Base-by-base conservation (phyloP, 1,140 invertebrate genomes). In the Drosophila orena region DNA sequence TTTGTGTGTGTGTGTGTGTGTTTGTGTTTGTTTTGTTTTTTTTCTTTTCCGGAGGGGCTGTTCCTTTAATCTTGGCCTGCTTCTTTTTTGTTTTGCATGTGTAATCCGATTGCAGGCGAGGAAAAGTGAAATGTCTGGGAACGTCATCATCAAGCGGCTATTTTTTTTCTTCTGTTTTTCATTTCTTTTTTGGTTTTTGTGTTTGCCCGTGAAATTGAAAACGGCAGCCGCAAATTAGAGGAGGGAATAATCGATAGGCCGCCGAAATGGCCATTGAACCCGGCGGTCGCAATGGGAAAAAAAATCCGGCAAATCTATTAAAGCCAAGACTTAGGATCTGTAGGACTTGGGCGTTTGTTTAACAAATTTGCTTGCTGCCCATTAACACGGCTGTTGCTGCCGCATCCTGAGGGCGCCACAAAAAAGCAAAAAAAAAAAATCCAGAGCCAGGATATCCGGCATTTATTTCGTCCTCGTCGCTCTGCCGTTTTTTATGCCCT, bases 151-250 rank as follows among this genome's bases (percentile, higher is more conserved):
- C 68, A 64, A 40, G 24, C 34, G 24, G 24, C n/a, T n/a, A n/a
- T n/a, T n/a, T n/a, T n/a, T 49, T 46, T 24, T 24, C 0, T 3
- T 2, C 1, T 38, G 11, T 27, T 38, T 38, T 24, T 4, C 12
- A 11, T 12, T 20, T 24, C 35, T 40, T 43, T 24, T 43, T 40
- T 43, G 50, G 50, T 10, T 34, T 40, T 50, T 68, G 37, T 83
- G 70, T 79, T 79, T 79, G 70, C 60, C 74, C 79, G 68, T 83
- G 79, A 75, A 83, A 83, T 81, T 84, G 80, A 76, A 83, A 83
- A 81, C 79, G 66, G 46, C 77, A 75, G 53, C 80, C 76, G 64
- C 80, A 84, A 84, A 84, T 84, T 84, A 84, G 72, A 84, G 64
- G 38, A 27, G 24, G 6, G 57, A 69, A 71, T 49, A 71, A 70